Percentiles rank a stretch among this genome's conserved stretches.
Conservation (phyloP, 2,113 vertebrate species). For the Clarias gariepinus region DNA sequence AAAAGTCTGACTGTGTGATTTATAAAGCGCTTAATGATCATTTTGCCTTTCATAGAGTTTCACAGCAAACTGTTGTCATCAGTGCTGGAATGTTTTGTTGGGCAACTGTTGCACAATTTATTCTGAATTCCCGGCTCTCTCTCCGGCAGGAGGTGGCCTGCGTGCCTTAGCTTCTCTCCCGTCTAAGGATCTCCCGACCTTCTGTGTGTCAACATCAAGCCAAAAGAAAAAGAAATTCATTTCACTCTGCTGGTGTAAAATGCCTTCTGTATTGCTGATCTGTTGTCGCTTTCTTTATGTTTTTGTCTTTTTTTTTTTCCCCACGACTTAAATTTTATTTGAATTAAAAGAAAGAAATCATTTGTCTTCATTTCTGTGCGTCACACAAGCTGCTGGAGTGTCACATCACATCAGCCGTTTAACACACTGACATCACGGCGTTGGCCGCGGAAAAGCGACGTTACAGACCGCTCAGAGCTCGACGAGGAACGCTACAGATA, state of each 20-base stretch:
- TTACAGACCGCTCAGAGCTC: background rate
- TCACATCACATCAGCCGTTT: background rate
- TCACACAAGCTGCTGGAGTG: constrained; percentile 9
- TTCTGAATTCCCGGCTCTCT: constrained; percentile 69
- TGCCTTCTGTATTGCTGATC: constrained; percentile 52
- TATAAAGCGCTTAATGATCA: constrained; percentile 58
- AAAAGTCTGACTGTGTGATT: constrained; percentile 34
- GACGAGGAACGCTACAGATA: background rate
- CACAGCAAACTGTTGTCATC: constrained; percentile 82
- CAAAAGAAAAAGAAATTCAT: constrained; percentile 43
- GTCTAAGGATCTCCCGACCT: constrained; percentile 71
- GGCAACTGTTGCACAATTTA: constrained; percentile 81
- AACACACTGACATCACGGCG: background rate
- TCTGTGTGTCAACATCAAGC: constrained; percentile 76
- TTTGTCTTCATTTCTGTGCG: constrained; percentile 50
- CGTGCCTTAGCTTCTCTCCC: constrained; percentile 95
- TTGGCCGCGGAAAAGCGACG: background rate
- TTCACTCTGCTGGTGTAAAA: constrained; percentile 54
- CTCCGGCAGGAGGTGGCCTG: constrained; percentile 77
- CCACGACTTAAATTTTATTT: constrained; percentile 45
- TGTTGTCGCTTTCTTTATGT: constrained; percentile 29
- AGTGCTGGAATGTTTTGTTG: constrained; percentile 87
- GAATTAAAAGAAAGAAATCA: constrained; percentile 48
- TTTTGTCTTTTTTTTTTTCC: constrained; percentile 23
- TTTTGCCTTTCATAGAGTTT: constrained; percentile 75